phyloP scores from a whole-genome alignment of 2,113 vertebrate species.

The Eublepharis macularius region DNA sequence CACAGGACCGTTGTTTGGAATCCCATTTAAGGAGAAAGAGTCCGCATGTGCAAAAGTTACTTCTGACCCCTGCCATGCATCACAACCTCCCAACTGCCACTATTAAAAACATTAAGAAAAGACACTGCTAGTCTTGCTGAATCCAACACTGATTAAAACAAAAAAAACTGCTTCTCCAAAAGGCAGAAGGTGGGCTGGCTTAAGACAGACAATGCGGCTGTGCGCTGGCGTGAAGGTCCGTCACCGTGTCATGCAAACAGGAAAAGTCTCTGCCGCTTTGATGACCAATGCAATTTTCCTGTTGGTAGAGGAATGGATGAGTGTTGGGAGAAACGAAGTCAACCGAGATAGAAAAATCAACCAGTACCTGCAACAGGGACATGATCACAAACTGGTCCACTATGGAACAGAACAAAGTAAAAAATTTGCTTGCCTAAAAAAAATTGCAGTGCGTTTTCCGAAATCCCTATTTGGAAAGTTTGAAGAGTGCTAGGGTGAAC shows the following conservation, averaged over 20 bases:
- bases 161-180: conserved; percentile 1
- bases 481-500: no score
- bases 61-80: not conserved
- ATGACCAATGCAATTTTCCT: not conserved
- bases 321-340: conserved; percentile 5
- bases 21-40: not conserved
- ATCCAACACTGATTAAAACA: conserved; percentile 24
- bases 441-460: not conserved
- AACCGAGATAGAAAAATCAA: not conserved
- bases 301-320: accelerated
- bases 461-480: no score
- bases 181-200: not conserved
- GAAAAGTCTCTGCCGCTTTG: accelerated
- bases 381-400: no score
- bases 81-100: not conserved
- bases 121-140: accelerated
- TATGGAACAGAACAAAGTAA: not conserved
- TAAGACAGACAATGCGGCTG: not conserved
- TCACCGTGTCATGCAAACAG: not conserved
- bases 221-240: conserved; percentile 14
- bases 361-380: accelerated
- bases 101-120: not conserved
- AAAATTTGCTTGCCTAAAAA: not conserved
- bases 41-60: not conserved
- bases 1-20: not conserved